Conservation (phyloP, 2,113 vertebrate genomes). For the Dasyurus viverrinus region DNA sequence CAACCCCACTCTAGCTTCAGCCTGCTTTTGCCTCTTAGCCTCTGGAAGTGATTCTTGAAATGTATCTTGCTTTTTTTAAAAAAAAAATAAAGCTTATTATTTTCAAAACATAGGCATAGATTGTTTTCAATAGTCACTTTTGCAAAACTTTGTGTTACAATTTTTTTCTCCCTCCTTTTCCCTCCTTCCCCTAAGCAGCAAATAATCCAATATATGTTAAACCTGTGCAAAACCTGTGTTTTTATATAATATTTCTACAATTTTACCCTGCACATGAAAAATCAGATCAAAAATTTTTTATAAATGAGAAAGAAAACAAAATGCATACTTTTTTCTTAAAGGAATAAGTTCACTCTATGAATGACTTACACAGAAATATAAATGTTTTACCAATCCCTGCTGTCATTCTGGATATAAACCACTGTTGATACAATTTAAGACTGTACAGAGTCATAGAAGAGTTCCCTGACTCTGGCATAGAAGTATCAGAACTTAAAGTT, state of each 20-base stretch:
- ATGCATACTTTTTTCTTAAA: neutral
- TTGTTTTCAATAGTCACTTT: too few relatives aligned
- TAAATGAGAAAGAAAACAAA: neutral
- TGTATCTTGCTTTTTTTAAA: neutral
- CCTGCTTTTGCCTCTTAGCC: neutral
- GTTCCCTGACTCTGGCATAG: neutral
- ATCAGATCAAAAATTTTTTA: too few relatives aligned
- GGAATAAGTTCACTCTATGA: neutral
- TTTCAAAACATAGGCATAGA: too few relatives aligned
- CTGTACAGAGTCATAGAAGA: constrained; percentile 37
- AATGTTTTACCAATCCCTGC: neutral
- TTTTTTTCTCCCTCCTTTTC: too few relatives aligned
- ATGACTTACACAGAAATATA: neutral
- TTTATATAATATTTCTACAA: too few relatives aligned
- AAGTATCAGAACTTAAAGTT: constrained; percentile 56
- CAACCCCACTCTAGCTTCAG: too few relatives aligned
- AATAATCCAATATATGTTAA: too few relatives aligned
- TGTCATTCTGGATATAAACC: neutral
- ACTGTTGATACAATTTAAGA: neutral
- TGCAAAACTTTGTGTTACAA: too few relatives aligned
- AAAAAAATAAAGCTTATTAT: too few relatives aligned
- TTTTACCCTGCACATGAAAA: too few relatives aligned
- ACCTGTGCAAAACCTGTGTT: too few relatives aligned
- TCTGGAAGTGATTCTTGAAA: neutral
- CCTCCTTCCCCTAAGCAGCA: too few relatives aligned